Percentiles rank a stretch among this genome's conserved stretches.
Conservation (phyloP, 2,113 vertebrate species). For the Caretta caretta region DNA sequence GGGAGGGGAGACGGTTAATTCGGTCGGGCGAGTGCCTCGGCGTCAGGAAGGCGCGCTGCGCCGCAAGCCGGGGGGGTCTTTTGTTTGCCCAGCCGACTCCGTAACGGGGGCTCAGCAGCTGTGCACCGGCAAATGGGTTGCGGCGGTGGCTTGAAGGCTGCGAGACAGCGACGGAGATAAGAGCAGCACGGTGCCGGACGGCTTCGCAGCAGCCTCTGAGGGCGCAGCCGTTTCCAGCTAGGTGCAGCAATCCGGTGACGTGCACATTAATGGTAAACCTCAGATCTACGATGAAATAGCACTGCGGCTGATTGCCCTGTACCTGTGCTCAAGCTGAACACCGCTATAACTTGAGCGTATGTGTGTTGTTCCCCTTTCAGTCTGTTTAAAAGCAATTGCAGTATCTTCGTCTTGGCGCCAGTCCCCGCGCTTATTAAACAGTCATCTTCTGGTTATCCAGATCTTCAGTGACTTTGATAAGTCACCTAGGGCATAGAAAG, state of each 20-base stretch:
- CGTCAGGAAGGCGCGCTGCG: not conserved
- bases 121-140: not conserved
- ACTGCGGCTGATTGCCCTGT: not conserved
- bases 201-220: too few relatives aligned
- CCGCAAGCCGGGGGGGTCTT: rapidly evolving
- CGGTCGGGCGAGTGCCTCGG: not conserved
- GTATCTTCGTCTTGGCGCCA: too few relatives aligned
- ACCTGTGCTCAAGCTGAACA: not conserved
- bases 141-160: not conserved
- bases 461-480: not conserved
- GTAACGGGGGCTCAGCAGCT: too few relatives aligned
- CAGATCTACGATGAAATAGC: not conserved
- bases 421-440: too few relatives aligned
- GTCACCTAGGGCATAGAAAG: not conserved
- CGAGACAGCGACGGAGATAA: too few relatives aligned
- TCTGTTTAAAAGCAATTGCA: too few relatives aligned
- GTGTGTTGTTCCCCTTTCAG: too few relatives aligned
- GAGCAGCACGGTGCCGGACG: too few relatives aligned
- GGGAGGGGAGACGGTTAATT: not conserved
- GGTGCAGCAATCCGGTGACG: not conserved
- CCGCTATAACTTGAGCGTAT: too few relatives aligned
- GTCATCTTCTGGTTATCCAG: not conserved
- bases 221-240: not conserved
- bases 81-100: not conserved
- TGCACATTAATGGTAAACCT: not conserved